Evolutionary conservation across 2,113 vertebrate species (phyloP).

Genomic region (Oxygymnocypris stewartii): DNA sequence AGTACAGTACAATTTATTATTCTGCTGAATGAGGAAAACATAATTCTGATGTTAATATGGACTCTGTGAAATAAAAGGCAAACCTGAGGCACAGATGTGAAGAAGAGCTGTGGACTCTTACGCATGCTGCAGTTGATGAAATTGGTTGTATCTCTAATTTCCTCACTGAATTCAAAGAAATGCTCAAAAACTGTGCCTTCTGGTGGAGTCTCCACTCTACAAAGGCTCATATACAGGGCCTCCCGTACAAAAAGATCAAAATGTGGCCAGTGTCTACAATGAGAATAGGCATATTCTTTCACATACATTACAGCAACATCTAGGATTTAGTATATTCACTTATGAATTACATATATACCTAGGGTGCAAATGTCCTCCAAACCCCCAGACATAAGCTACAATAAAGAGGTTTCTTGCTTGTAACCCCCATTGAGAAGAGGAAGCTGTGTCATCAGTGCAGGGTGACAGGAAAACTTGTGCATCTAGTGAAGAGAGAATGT

Average conservation of each 20-base stretch:
- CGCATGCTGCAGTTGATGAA: slow-evolving; percentile 55
- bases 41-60: neutral
- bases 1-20: slow-evolving; percentile 5
- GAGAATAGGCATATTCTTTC: slow-evolving; percentile 13
- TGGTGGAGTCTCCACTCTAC: slow-evolving; percentile 70
- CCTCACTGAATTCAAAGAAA: slow-evolving; percentile 68
- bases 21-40: neutral
- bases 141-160: slow-evolving; percentile 42
- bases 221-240: slow-evolving; percentile 65
- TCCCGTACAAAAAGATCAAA: slow-evolving; percentile 75
- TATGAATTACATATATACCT: slow-evolving; percentile 67
- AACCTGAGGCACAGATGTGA: slow-evolving; percentile 74
- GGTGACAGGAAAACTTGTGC: slow-evolving; percentile 5
- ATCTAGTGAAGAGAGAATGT: neutral
- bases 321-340: neutral
- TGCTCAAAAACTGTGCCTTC: slow-evolving; percentile 78
- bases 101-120: slow-evolving; percentile 54
- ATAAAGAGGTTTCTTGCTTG: slow-evolving; percentile 76
- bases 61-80: slow-evolving; percentile 2
- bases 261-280: slow-evolving; percentile 73
- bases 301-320: neutral
- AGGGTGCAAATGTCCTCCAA: slow-evolving; percentile 78
- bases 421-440: slow-evolving; percentile 45
- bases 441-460: slow-evolving; percentile 8
- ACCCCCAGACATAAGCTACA: slow-evolving; percentile 80